A percentile compares a stretch with the other conserved stretches of the same genome.
These are phyloP conservation scores for Zeugodacus cucurbitae DNA, from an alignment of 1,140 invertebrate genomes.

Conservation along the genomic window DNA sequence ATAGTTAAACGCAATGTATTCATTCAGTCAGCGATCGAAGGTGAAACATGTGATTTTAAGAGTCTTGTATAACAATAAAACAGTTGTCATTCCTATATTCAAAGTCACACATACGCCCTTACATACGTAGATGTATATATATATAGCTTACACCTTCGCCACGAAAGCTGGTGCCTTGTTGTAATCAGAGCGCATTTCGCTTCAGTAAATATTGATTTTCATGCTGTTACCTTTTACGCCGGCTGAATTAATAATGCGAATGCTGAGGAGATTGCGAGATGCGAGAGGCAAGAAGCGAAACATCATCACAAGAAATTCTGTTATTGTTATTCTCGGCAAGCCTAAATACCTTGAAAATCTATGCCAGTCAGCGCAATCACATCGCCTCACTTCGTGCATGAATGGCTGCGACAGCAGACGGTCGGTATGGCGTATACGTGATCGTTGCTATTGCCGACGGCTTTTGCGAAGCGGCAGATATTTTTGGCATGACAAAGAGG, in stretches of 20 bases:
- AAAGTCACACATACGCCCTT: neutral
- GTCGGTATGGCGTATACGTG: neutral
- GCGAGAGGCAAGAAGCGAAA: neutral
- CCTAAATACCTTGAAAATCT: constrained; percentile 1
- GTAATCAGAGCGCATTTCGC: neutral
- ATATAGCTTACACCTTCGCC: neutral
- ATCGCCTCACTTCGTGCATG: constrained; percentile 9
- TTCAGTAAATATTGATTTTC: constrained; percentile 31
- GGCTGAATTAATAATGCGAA: constrained; percentile 13
- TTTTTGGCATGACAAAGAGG: neutral
- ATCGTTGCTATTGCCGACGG: neutral
- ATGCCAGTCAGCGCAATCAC: constrained; percentile 8
- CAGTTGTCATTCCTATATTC: too few relatives aligned
- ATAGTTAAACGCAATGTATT: too few relatives aligned
- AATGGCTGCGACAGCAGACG: neutral
- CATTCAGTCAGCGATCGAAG: too few relatives aligned
- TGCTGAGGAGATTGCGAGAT: neutral
- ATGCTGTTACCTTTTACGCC: constrained; percentile 34
- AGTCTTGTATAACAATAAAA: too few relatives aligned
- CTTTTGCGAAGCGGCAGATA: neutral
- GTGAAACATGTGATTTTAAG: too few relatives aligned
- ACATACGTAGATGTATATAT: neutral
- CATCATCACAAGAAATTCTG: neutral
- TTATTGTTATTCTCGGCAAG: constrained; percentile 4
- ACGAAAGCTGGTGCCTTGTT: neutral